Evolutionary conservation across 1,140 invertebrate species (phyloP).

Genomic region (Drosophila parabipectinata): DNA sequence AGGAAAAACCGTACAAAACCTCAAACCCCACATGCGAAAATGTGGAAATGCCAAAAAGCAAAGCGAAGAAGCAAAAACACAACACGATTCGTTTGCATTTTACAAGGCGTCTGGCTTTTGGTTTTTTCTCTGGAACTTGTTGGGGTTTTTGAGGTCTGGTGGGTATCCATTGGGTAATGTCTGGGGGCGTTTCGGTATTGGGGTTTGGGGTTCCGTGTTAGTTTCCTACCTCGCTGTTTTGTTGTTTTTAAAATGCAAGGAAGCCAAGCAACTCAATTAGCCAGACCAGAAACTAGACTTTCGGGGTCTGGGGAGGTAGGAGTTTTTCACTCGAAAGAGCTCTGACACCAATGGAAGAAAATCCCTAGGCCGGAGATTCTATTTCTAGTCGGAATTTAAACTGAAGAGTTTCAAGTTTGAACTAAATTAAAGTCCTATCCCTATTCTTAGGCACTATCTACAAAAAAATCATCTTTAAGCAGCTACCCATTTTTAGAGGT

Average conservation of each 20-base stretch:
- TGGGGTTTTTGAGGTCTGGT: constrained; percentile 3
- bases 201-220: constrained; percentile 22
- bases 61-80: constrained; percentile 2
- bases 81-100: constrained; percentile 45
- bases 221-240: background rate
- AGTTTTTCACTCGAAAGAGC: constrained; percentile 1
- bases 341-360: background rate
- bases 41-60: constrained; percentile 4
- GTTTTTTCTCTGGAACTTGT: constrained; percentile 25
- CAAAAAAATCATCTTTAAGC: background rate
- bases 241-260: constrained; percentile 19
- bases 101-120: constrained; percentile 47
- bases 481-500: background rate
- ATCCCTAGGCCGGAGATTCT: background rate
- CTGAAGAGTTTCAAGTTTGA: too few relatives aligned
- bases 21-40: constrained; percentile 4
- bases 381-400: background rate
- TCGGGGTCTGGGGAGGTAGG: background rate
- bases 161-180: background rate
- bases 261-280: constrained; percentile 82
- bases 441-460: too few relatives aligned
- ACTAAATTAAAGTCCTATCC: too few relatives aligned
- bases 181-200: background rate
- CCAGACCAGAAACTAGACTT: constrained; percentile 37
- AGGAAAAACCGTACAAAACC: constrained; percentile 48